Evolutionary conservation across 2,888 invertebrate genomes (phyloP), one percentile per base, ranked within the genome.

Genomic region (Drosophila greeni): DNA sequence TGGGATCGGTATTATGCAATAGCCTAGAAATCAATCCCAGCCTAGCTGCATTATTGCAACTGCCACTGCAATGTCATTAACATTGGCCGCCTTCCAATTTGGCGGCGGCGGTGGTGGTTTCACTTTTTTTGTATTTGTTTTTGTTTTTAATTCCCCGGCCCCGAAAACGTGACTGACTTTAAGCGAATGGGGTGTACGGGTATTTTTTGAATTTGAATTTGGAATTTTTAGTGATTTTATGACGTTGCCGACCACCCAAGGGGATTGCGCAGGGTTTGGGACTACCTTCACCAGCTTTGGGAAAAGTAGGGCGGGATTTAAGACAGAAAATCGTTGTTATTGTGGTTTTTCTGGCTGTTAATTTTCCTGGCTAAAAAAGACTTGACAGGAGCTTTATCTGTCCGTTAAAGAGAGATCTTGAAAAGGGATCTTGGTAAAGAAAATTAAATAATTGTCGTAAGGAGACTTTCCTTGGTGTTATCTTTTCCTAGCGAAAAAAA

Each of bases 31-130:
- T 51, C 72, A 43, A 66, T 51, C 48, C 66, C 2, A 14, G 40
- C 40, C 14, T n/a, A 16, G 12, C 7, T 26, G 43, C 26, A 43
- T 26, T 43, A 43, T 18, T 47, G 45, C 45, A 31, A 14, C 20
- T 53, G 45, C 29, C n/a, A 42, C 33, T 31, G 14, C 71, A 82
- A 79, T 82, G 78, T 79, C 78, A 79, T 78, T 82, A 78, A 79
- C 82, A 78, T 77, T 74, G 68, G 56, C 53, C 54, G 36, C 47
- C 53, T 42, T 58, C 55, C 43, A 56, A 54, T 24, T 33, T 11
- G 43, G 34, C 40, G 26, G 23, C 26, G 51, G 31, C 48, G 49
- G n/a, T n/a, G n/a, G 58, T 81, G 52, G 60, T 81, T 77, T 81
- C 77, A 74, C 73, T 77, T 77, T 69, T 70, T 29, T 68, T 29